Percentiles rank a stretch among this genome's conserved stretches.
Evolutionary conservation across 2,888 invertebrate species (phyloP).

Genomic region (Mimumesa dahlbomi): DNA sequence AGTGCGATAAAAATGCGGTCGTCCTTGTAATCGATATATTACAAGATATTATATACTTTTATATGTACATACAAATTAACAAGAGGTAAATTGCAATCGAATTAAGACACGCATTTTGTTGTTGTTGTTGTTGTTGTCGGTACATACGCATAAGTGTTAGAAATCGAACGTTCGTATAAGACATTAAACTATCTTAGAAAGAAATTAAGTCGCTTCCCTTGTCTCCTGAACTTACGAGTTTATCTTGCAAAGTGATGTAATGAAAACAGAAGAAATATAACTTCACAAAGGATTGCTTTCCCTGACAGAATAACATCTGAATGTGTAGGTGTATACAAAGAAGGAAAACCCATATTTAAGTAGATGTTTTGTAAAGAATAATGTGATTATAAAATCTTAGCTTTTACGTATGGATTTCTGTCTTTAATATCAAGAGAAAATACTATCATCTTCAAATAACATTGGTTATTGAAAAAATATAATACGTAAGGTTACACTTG

Average conservation of each 20-base stretch:
- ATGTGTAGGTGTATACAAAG: slow-evolving; percentile 22
- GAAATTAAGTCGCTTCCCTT: slow-evolving; percentile 48
- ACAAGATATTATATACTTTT: slow-evolving; percentile 38
- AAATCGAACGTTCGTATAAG: slow-evolving; percentile 35
- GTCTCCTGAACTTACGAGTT: slow-evolving; percentile 21
- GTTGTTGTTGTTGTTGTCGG: slow-evolving; percentile 22
- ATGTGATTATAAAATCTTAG: slow-evolving; percentile 36
- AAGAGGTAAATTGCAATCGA: slow-evolving; percentile 37
- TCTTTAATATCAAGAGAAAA: slow-evolving; percentile 25
- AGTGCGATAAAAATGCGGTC: slow-evolving; percentile 48
- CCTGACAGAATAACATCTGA: slow-evolving; percentile 1
- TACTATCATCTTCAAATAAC: slow-evolving; percentile 21
- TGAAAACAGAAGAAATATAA: slow-evolving; percentile 24
- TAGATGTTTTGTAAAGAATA: slow-evolving; percentile 36
- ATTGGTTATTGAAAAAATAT: slow-evolving; percentile 1
- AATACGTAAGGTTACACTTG: background rate
- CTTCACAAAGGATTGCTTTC: background rate
- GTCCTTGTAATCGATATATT: slow-evolving; percentile 50
- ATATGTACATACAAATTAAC: slow-evolving; percentile 54
- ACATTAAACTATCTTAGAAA: slow-evolving; percentile 45
- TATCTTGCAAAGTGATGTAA: slow-evolving; percentile 13
- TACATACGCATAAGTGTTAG: slow-evolving; percentile 28
- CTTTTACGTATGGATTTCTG: slow-evolving; percentile 19
- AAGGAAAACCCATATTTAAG: slow-evolving; percentile 34
- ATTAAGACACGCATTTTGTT: slow-evolving; percentile 47